Percentiles rank a stretch among this genome's conserved stretches.
Evolutionary conservation across 2,888 invertebrate genomes (phyloP).

Genomic region (Blera fallax): DNA sequence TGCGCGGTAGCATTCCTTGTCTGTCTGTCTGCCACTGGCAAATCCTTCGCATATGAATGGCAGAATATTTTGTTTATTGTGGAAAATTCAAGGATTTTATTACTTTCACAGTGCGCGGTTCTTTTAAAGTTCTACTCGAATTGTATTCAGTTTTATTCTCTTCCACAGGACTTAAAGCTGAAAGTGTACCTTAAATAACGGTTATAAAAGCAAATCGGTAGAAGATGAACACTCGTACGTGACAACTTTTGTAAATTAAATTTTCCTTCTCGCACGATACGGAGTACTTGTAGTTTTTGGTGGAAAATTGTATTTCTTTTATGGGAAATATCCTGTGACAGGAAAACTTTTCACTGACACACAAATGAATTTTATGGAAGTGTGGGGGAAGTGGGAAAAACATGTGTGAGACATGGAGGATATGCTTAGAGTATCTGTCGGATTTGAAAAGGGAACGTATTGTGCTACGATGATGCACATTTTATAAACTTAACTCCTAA

Average conservation of each 20-base stretch:
- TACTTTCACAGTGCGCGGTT: not conserved
- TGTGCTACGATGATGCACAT: not conserved
- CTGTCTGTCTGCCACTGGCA: not conserved
- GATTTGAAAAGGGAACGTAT: not conserved
- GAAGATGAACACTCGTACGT: constrained; percentile 32
- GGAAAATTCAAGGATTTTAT: not conserved
- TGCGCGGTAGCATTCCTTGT: not conserved
- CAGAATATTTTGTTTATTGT: not conserved
- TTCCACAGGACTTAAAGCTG: not conserved
- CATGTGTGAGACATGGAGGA: not conserved
- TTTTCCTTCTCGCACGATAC: not conserved
- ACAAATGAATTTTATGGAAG: not conserved
- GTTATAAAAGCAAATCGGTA: constrained; percentile 25
- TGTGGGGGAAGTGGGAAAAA: too few relatives aligned
- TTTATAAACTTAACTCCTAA: not conserved
- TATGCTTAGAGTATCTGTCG: not conserved
- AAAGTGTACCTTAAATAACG: not conserved
- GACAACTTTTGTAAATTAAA: constrained; percentile 20
- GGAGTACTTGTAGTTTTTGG: not conserved
- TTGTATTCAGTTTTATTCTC: not conserved
- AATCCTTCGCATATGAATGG: not conserved
- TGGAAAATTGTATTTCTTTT: not conserved
- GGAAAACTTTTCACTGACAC: constrained; percentile 25
- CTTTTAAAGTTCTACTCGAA: not conserved
- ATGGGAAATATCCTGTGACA: not conserved